phyloP scores from a whole-genome alignment of 2,113 vertebrate genomes.

The Campylomormyrus tamandua region DNA sequence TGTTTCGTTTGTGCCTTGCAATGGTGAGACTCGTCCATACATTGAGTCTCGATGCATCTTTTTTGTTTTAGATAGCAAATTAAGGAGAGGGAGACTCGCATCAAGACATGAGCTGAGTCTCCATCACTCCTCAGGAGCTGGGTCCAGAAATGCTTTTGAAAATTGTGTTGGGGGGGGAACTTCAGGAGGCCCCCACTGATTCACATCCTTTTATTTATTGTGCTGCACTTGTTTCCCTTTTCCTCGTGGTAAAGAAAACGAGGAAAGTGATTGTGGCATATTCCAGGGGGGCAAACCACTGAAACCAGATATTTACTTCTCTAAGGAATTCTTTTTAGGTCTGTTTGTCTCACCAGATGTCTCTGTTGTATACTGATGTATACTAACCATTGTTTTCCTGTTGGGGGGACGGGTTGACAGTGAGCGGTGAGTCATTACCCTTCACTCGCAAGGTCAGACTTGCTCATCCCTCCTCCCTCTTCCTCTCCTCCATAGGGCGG shows the following conservation, averaged over 20 bases:
- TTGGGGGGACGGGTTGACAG: neutral
- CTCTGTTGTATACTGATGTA: neutral
- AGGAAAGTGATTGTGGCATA: neutral
- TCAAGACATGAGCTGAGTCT: neutral
- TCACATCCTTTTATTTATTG: neutral
- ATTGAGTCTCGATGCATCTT: neutral
- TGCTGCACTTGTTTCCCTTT: neutral
- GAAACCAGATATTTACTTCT: neutral
- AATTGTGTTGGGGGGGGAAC: neutral
- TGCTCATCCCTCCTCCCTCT: neutral
- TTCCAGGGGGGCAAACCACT: neutral
- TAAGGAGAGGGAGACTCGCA: neutral
- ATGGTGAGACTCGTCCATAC: neutral
- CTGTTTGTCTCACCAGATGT: neutral
- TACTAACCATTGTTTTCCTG: neutral
- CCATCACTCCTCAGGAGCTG: neutral
- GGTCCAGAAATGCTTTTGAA: neutral
- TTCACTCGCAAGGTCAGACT: neutral
- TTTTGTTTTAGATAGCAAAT: neutral
- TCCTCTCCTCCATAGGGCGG: conserved; percentile 48
- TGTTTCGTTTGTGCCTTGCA: neutral
- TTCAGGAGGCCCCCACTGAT: neutral
- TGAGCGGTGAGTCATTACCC: neutral
- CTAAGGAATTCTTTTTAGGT: neutral
- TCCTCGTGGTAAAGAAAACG: neutral